phyloP scores from a whole-genome alignment of 2,113 vertebrate genomes.

The Willisornis vidua region DNA sequence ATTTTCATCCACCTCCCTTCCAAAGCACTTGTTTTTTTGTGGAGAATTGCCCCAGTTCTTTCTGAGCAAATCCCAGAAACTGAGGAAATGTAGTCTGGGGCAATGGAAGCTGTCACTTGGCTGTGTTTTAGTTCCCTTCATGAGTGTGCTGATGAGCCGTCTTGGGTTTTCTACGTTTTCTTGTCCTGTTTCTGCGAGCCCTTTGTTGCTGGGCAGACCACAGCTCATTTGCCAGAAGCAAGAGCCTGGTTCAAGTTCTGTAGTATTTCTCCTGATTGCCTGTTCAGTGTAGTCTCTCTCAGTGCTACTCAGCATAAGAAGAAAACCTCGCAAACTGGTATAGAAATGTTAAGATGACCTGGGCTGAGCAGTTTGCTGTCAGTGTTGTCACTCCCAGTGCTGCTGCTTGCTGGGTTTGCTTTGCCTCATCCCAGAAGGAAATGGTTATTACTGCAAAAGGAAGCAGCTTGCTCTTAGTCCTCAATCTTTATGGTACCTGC shows the following conservation, averaged over 20 bases:
- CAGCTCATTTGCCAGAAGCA: neutral
- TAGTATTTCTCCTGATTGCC: neutral
- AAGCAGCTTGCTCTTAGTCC: neutral
- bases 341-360: neutral
- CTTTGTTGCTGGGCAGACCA: neutral
- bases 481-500: fast-evolving
- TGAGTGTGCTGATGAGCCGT: neutral
- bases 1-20: neutral
- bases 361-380: neutral
- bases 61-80: neutral
- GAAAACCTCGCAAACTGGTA: neutral
- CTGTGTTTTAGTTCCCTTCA: neutral
- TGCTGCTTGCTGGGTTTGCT: neutral
- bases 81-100: neutral
- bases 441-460: neutral
- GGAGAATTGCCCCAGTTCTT: neutral
- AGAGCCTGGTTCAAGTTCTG: neutral
- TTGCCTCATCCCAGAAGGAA: neutral
- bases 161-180: neutral
- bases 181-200: neutral
- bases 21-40: neutral
- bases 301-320: neutral
- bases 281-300: neutral
- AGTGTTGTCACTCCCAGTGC: neutral
- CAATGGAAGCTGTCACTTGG: neutral